phyloP scores from a whole-genome alignment of 2,113 vertebrate genomes.

The Neodontobutis hainanensis region DNA sequence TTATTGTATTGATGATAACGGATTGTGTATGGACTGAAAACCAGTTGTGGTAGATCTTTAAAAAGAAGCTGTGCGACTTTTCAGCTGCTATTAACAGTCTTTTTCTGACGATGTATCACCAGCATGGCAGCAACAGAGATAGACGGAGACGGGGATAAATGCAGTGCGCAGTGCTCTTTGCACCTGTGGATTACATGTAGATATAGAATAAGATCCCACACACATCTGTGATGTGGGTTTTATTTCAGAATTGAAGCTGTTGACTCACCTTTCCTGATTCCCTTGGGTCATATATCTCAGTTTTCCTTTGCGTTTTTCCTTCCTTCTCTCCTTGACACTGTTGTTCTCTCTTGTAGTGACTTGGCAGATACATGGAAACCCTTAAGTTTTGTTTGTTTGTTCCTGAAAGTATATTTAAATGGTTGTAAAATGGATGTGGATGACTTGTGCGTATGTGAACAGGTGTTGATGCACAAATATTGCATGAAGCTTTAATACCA shows the following conservation, averaged over 20 bases:
- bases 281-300: background rate
- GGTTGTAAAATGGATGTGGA: too few species aligned
- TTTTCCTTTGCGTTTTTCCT: background rate
- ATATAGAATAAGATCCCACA: background rate
- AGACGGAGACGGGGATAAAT: background rate
- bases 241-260: background rate
- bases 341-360: background rate
- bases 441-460: too few species aligned
- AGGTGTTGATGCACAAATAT: too few species aligned
- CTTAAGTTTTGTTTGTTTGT: background rate
- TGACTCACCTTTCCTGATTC: background rate
- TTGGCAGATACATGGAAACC: background rate
- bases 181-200: conserved; percentile 1
- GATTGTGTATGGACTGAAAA: too few species aligned
- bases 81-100: background rate
- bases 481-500: too few species aligned
- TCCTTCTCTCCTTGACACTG: background rate
- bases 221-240: background rate
- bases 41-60: too few species aligned
- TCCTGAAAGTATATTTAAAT: background rate
- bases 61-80: background rate
- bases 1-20: too few species aligned
- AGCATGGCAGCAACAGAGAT: background rate
- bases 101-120: background rate
- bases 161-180: background rate